A percentile compares a stretch with the other conserved stretches of the same genome.
Evolutionary conservation across 2,797 vertebrate genomes (phyloP).

Genomic region (Carcharodon carcharias): DNA sequence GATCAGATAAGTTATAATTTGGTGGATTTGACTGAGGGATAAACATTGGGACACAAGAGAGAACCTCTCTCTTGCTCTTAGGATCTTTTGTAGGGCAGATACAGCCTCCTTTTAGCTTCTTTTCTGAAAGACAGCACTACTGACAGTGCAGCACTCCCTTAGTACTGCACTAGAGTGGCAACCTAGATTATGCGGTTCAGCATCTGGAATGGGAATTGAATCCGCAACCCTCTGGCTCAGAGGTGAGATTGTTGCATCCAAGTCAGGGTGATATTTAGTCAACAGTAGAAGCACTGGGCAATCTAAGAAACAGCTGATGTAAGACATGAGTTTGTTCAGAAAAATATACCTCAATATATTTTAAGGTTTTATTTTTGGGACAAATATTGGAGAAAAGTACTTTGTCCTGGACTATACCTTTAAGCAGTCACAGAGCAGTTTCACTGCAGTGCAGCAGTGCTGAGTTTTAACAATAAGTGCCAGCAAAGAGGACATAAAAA

Average conservation of each 20-base stretch:
- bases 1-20: no score
- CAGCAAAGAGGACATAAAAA: neutral
- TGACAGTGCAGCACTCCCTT: neutral
- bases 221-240: no score
- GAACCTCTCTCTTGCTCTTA: neutral
- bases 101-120: neutral
- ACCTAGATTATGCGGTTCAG: no score
- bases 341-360: neutral
- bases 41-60: neutral
- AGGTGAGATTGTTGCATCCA: neutral
- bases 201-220: neutral
- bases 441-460: neutral
- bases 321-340: neutral
- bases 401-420: neutral
- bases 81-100: neutral
- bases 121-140: neutral
- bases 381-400: neutral
- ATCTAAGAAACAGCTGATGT: neutral
- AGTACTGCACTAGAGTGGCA: neutral
- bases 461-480: neutral
- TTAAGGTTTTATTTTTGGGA: neutral
- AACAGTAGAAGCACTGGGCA: neutral
- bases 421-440: neutral
- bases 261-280: neutral
- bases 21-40: no score